A percentile compares a stretch with the other conserved stretches of the same genome.
Evolutionary conservation across 1,140 invertebrate genomes (phyloP).

Genomic region (Temnothorax curvispinosus): DNA sequence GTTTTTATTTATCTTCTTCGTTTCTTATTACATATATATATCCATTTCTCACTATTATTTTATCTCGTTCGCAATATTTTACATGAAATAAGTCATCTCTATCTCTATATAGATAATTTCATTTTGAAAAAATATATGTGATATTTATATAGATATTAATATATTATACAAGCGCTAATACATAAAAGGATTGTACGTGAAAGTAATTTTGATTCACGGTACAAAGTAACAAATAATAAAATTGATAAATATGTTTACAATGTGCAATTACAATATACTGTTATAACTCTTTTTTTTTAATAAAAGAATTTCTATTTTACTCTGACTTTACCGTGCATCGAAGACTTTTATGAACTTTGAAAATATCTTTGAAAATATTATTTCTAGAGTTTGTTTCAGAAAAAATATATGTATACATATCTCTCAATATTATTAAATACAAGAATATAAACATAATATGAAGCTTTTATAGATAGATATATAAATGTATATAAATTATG

Average conservation of each 20-base stretch:
- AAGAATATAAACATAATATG: conserved; percentile 54
- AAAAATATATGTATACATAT: conserved; percentile 38
- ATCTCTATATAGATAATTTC: neutral
- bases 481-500: conserved; percentile 60
- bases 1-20: conserved; percentile 54
- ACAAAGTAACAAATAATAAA: neutral
- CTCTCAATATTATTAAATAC: conserved; percentile 58
- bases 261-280: neutral
- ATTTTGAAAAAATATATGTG: conserved; percentile 16
- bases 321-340: conserved; percentile 56
- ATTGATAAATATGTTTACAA: neutral
- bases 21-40: conserved; percentile 38
- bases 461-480: conserved; percentile 48
- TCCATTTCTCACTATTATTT: conserved; percentile 49
- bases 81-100: conserved; percentile 23
- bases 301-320: neutral
- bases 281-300: neutral
- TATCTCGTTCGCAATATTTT: conserved; percentile 16
- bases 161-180: neutral
- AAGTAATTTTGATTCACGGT: conserved; percentile 69
- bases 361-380: conserved; percentile 10
- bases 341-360: conserved; percentile 32
- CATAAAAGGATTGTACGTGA: conserved; percentile 25
- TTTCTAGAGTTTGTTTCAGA: conserved; percentile 33
- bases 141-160: conserved; percentile 23